A percentile compares a stretch with the other conserved stretches of the same genome.
These are phyloP conservation scores for Acanthochromis polyacanthus DNA, from an alignment of 2,113 vertebrate species.

Conservation along the genomic window DNA sequence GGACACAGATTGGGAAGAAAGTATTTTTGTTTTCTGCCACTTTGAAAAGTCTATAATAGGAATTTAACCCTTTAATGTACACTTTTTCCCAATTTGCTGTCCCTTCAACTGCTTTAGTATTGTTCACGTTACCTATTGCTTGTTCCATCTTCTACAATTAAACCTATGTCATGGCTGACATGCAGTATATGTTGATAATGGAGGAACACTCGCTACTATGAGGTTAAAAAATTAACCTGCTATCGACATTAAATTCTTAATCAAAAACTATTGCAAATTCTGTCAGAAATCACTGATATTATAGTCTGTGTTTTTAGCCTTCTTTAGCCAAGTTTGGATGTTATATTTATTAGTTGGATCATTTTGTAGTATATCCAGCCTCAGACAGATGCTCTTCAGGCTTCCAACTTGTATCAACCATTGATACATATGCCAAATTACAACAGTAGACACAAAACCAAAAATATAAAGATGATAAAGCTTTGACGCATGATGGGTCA, in stretches of 20 bases:
- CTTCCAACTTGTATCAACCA: not conserved
- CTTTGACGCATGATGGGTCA: not conserved
- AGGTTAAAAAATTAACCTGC: not conserved
- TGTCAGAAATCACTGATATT: not conserved
- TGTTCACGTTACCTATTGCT: not conserved
- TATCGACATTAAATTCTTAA: not conserved
- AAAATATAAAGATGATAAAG: not conserved
- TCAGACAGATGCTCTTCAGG: not conserved
- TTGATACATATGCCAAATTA: not conserved
- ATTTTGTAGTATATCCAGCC: not conserved
- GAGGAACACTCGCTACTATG: not conserved
- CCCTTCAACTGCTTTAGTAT: not conserved
- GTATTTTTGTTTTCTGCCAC: not conserved
- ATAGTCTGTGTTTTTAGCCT: not conserved
- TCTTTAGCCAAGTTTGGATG: not conserved
- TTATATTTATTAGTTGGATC: not conserved
- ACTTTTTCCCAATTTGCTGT: not conserved
- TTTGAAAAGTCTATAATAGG: conserved; percentile 11
- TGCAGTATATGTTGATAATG: not conserved
- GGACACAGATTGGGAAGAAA: not conserved
- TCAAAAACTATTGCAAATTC: not conserved
- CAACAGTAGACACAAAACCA: not conserved
- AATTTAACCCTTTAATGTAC: not conserved
- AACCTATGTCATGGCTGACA: not conserved
- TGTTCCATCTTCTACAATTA: not conserved